Conservation (phyloP, 2,797 vertebrate genomes). For the Coendou prehensilis region DNA sequence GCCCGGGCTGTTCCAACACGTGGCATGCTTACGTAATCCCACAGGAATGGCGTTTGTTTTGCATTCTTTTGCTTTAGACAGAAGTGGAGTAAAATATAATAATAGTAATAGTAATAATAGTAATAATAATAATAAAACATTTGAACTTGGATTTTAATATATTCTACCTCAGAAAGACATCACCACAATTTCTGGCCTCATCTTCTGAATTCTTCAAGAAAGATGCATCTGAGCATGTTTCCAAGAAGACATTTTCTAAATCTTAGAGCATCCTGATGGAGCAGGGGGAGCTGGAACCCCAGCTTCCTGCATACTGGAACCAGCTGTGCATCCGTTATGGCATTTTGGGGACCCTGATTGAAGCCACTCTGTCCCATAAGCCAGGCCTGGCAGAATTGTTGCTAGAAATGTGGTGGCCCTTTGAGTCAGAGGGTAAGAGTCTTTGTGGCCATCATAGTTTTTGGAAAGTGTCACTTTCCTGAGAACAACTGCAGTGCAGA, state of each 20-base stretch:
- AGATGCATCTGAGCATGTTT: background rate
- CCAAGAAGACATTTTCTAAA: background rate
- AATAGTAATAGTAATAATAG: background rate
- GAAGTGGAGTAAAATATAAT: background rate
- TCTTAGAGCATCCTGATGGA: background rate
- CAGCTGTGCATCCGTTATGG: background rate
- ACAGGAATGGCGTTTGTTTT: conserved; percentile 16
- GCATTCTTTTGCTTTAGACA: background rate
- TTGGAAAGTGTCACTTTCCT: background rate
- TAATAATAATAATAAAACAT: background rate
- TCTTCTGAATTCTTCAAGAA: background rate
- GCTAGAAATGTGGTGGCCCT: background rate
- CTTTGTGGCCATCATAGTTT: background rate
- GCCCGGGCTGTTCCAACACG: background rate
- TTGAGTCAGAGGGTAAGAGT: background rate
- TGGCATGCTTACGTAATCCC: background rate
- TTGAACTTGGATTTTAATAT: background rate
- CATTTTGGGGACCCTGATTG: background rate
- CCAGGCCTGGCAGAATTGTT: background rate
- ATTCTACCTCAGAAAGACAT: background rate
- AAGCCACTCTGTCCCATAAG: background rate
- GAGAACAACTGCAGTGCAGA: accelerated
- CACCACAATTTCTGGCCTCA: background rate
- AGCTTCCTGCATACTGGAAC: too few species aligned
- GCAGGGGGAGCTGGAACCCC: background rate